Conservation (phyloP, 2,113 vertebrate species). For the Ammodytes marinus region DNA sequence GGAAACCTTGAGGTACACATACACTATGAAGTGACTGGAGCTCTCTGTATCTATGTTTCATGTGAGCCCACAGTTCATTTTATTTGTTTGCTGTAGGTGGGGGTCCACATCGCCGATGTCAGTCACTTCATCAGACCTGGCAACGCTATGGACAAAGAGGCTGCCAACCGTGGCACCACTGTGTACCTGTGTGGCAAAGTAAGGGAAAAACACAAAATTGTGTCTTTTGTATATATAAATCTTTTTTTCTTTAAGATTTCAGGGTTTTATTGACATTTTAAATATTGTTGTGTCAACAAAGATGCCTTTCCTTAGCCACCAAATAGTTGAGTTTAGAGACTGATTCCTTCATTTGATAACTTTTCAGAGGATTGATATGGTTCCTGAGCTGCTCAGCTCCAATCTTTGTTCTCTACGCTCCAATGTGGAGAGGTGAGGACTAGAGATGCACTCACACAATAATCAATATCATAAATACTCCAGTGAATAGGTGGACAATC, state of each 20-base stretch:
- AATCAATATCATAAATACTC: not conserved
- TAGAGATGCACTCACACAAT: not conserved
- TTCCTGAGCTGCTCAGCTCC: conserved; percentile 97
- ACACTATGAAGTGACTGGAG: not conserved
- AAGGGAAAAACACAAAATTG: conserved; percentile 3
- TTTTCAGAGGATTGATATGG: conserved; percentile 97
- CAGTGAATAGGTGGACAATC: not conserved
- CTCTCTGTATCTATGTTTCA: not conserved
- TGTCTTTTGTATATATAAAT: too few relatives aligned
- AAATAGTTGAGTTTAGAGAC: not conserved
- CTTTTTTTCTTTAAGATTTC: not conserved
- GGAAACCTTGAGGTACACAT: conserved; percentile 91
- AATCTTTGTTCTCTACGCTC: conserved; percentile 96
- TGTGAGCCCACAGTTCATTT: not conserved
- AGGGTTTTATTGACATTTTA: not conserved
- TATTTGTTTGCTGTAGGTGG: conserved; percentile 84
- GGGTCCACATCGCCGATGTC: conserved; percentile 98
- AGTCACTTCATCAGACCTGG: conserved; percentile 98
- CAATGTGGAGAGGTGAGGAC: conserved; percentile 92
- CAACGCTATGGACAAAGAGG: conserved; percentile 95
- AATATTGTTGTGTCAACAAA: not conserved
- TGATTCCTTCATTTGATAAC: not conserved
- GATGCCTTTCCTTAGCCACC: not conserved
- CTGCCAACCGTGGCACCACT: conserved; percentile 94
- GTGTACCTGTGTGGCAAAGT: conserved; percentile 94